Conservation (phyloP, 2,113 vertebrate genomes). For the Marcusenius ussheri region DNA sequence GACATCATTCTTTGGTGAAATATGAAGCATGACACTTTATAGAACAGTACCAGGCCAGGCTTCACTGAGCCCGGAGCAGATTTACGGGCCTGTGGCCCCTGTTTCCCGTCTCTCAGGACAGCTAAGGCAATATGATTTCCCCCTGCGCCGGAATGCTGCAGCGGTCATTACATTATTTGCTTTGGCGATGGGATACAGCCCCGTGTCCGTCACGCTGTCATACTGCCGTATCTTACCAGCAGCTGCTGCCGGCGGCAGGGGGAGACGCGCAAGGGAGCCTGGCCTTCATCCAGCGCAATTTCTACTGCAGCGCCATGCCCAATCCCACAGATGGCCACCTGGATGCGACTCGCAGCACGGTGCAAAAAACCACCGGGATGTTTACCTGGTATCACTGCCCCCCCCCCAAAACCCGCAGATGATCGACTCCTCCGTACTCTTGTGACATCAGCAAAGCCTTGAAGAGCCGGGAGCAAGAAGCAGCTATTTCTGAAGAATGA, state of each 20-base stretch:
- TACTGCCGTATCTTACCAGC: background rate
- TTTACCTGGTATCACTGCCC: too few species aligned
- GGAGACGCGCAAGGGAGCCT: background rate
- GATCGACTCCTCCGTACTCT: background rate
- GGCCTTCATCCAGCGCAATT: background rate
- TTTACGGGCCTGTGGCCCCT: background rate
- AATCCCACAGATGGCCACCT: background rate
- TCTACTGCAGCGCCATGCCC: background rate
- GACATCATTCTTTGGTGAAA: background rate
- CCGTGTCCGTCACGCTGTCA: background rate
- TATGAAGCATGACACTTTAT: background rate
- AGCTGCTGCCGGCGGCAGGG: background rate
- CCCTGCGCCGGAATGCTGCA: background rate
- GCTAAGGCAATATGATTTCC: background rate
- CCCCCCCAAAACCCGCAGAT: background rate
- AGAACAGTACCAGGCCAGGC: background rate
- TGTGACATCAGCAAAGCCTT: background rate
- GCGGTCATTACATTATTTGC: conserved; percentile 10
- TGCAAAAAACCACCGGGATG: background rate
- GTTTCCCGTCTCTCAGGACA: background rate
- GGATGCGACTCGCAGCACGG: background rate
- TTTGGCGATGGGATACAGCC: background rate
- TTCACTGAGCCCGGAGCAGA: background rate
- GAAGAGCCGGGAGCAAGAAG: background rate
- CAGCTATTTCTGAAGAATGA: background rate